Base-by-base conservation (phyloP, 2,113 vertebrate species). In the Martes martes region DNA sequence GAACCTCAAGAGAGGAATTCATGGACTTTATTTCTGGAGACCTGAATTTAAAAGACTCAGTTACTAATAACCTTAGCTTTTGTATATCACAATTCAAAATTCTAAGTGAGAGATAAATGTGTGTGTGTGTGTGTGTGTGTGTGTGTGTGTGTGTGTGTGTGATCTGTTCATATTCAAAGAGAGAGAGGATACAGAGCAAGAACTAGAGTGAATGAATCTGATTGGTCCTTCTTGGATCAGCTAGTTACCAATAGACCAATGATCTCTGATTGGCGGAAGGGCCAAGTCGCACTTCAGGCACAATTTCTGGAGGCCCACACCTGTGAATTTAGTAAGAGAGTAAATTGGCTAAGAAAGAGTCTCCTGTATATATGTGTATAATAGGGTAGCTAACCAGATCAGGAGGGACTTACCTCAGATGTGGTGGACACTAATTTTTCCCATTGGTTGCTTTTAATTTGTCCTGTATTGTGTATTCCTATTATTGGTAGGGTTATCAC, bases 81-180 rank as follows among this genome's bases (percentile, higher is more conserved):
- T 97, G 47, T 76, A 4, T 26, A 36, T 88, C 73, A 84, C 71
- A 23, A 59, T 95, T 96, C 33, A 79, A 90, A 90, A 65, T 87
- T 90, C 52, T 82, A 63, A 63, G 55, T 93, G n/a, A 55, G 6
- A 89, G n/a, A 26, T 57, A 59, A 52, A 84, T n/a, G 1, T 79
- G 4, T 79, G 3, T 23, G 36, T 28, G 23, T 76, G 39, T 28
- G 24, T 23, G 24, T 16, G 11, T 4, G 26, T 18, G 3, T 31
- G n/a, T 28, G 23, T 78, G 42, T 31, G n/a, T 28, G 23, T 78
- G 42, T 31, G 26, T 24, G 26, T 31, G 11, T 9, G 28, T 33
- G 3, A 50, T 76, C 73, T 47, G 26, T 76, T 47, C 21, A 28
- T 36, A 79, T 19, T 36, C 36, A 69, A 18, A 73, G 45, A 39